phyloP scores from a whole-genome alignment of 2,113 vertebrate genomes.

The Cranoglanis bouderius region DNA sequence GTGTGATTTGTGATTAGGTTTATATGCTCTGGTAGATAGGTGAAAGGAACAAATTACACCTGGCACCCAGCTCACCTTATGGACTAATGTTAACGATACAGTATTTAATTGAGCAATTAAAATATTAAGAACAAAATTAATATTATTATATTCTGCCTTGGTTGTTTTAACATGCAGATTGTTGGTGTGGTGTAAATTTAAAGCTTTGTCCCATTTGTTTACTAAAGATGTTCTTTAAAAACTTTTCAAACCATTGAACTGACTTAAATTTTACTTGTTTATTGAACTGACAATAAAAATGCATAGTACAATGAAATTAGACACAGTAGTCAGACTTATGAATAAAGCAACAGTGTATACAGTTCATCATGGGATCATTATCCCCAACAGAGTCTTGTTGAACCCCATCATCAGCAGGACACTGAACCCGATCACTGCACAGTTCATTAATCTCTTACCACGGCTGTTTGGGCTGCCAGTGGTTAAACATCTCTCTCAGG shows the following conservation, averaged over 20 bases:
- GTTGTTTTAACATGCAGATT: neutral
- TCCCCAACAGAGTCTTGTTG: constrained; percentile 55
- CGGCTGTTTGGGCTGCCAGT: constrained; percentile 52
- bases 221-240: neutral
- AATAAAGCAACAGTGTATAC: constrained; percentile 11
- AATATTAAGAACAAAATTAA: neutral
- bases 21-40: neutral
- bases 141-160: neutral
- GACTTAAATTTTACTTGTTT: neutral
- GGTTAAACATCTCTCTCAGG: constrained; percentile 57
- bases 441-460: constrained; percentile 60
- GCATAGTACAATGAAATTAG: neutral
- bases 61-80: neutral
- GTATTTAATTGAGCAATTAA: neutral
- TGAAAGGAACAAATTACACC: neutral
- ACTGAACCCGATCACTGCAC: constrained; percentile 52
- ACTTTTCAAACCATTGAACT: neutral
- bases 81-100: neutral
- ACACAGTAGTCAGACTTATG: constrained; percentile 7
- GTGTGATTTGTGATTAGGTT: neutral
- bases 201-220: neutral
- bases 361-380: constrained; percentile 50
- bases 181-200: neutral
- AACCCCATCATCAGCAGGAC: constrained; percentile 55
- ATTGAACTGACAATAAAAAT: neutral